These are phyloP conservation scores for Seriola rivoliana DNA, from an alignment of 2,113 vertebrate genomes.

Conservation along the genomic window DNA sequence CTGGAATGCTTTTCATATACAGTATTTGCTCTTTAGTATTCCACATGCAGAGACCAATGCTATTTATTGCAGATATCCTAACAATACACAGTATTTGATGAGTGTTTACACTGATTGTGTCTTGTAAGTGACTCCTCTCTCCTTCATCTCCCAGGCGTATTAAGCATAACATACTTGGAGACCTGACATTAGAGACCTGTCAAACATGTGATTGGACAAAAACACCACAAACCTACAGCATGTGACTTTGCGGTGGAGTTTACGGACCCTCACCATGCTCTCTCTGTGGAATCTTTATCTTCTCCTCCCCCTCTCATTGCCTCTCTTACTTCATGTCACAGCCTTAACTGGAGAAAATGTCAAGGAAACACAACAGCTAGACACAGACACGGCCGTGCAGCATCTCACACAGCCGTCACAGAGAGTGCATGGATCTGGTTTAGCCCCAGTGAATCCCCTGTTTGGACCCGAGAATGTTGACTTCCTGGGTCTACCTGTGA, in stretches of 20 bases:
- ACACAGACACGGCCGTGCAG: constrained; percentile 12
- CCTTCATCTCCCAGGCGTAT: constrained; percentile 41
- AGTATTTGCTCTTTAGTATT: constrained; percentile 6
- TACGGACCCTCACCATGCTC: constrained; percentile 65
- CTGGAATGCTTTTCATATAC: background rate
- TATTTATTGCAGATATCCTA: constrained; percentile 1
- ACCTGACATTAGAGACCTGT: constrained; percentile 24
- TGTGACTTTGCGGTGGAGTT: constrained; percentile 61
- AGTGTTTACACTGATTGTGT: constrained; percentile 1
- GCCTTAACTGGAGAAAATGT: constrained; percentile 49
- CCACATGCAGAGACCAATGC: constrained; percentile 1
- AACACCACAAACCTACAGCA: constrained; percentile 32
- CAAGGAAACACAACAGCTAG: constrained; percentile 39
- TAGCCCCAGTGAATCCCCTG: background rate
- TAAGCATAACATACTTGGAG: constrained; percentile 23
- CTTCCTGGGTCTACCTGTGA: constrained; percentile 43
- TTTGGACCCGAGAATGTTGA: constrained; percentile 38
- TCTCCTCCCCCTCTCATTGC: constrained; percentile 59
- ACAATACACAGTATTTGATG: background rate
- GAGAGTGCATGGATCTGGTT: constrained; percentile 33
- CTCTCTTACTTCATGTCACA: constrained; percentile 28
- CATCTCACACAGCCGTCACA: constrained; percentile 25
- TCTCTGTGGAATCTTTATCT: constrained; percentile 63
- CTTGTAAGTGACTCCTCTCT: background rate
- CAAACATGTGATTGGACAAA: constrained; percentile 59